Percentiles rank a stretch among this genome's conserved stretches.
Conservation (phyloP, 2,113 vertebrate genomes). For the Furnarius figulus region DNA sequence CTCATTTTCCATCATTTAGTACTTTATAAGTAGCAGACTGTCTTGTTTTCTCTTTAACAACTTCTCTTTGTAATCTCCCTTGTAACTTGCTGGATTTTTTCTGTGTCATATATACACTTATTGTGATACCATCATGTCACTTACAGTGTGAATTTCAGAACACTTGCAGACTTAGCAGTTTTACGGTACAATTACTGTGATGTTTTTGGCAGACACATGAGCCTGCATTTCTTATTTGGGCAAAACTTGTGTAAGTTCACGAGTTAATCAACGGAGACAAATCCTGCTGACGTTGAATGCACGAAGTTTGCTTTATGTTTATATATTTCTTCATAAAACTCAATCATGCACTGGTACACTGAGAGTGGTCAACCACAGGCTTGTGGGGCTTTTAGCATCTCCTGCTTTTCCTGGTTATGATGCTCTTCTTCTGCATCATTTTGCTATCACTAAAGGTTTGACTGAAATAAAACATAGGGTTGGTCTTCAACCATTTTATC, state of each 20-base stretch:
- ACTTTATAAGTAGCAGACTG: neutral
- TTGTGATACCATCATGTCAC: neutral
- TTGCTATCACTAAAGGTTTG: neutral
- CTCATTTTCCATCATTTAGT: neutral
- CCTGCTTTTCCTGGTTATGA: neutral
- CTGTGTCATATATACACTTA: neutral
- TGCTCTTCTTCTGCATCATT: neutral
- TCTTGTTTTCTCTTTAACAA: neutral
- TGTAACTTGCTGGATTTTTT: neutral
- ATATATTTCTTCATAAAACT: neutral
- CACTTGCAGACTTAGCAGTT: neutral
- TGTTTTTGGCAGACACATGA: neutral
- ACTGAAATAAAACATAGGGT: rapidly evolving
- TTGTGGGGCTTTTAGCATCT: neutral
- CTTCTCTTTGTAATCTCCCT: neutral
- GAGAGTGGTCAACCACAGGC: neutral
- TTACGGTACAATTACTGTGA: neutral
- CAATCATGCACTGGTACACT: rapidly evolving
- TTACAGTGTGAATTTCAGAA: neutral
- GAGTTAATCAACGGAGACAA: neutral
- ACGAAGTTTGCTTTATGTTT: neutral
- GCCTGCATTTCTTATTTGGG: neutral
- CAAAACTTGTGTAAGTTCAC: neutral
- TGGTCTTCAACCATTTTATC: neutral
- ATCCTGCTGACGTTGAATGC: neutral